Evolutionary conservation across 1,140 invertebrate species (phyloP), one percentile per base, ranked within the genome.

Genomic region (Aphelenchoides fujianensis): DNA sequence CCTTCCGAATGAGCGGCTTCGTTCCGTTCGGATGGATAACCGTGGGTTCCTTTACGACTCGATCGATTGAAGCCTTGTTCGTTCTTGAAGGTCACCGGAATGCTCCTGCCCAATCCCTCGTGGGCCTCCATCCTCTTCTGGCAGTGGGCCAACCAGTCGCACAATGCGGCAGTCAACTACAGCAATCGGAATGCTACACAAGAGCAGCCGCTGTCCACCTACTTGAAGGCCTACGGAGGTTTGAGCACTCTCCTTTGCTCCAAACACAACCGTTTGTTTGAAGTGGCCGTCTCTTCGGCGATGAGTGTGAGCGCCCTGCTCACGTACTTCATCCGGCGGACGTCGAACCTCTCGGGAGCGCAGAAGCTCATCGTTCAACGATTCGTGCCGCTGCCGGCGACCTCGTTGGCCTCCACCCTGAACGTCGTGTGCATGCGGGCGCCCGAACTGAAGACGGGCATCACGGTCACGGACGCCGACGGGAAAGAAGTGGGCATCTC

Each of bases 161-260:
- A 88, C 73, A 88, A 88, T 76, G 87, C 87, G 3, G 85, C 85
- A 74, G 87, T 88, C 23, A 88, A 88, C 76, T 88, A 85, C 74
- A 75, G 86, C 16, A 88, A 88, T 81, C 79, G 87, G 72, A 88
- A 88, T 80, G 87, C 87, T 9, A 82, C 86, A 19, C 86, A 87
- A 80, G 87, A 84, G 7, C 87, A 86, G 23, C 85, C 86, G 0
- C 76, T 82, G 5, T 82, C 79, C 32, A 80, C 84, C 54, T 87
- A 87, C 76, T 37, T 86, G 0, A 76, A 84, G 68, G 87, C 87
- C 5, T 88, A 88, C 72, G 70, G 69, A 52, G 5, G 5, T 9
- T 9, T 27, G 9, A 63, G n/a, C 9, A 66, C 9, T 27, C 34
- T 12, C 9, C 57, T 12, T 31, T 7, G 31, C 63, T 9, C 7